Conservation (phyloP, 2,888 invertebrate genomes). For the Exephanes ischioxanthus region DNA sequence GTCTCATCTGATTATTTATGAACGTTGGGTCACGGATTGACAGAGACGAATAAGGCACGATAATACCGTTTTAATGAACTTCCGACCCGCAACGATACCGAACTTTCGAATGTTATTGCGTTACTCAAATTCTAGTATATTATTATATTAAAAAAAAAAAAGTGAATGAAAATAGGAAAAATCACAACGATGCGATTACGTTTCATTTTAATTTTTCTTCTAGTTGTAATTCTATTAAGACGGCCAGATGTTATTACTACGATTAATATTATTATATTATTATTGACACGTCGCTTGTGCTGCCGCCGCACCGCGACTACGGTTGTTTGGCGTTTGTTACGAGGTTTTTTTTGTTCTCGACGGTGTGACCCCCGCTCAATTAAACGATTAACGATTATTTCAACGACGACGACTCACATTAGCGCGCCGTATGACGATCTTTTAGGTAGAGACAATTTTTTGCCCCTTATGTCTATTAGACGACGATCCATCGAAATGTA, state of each 20-base stretch:
- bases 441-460: conserved; percentile 26
- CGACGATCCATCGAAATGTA: conserved; percentile 5
- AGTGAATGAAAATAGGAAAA: neutral
- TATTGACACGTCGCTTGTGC: conserved; percentile 47
- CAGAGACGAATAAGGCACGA: conserved; percentile 41
- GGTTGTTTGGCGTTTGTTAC: conserved; percentile 51
- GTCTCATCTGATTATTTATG: conserved; percentile 17
- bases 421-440: conserved; percentile 2
- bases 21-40: conserved; percentile 7
- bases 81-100: conserved; percentile 47
- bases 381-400: conserved; percentile 46
- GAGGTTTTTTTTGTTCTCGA: conserved; percentile 45
- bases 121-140: conserved; percentile 72
- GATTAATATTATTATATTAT: conserved; percentile 55
- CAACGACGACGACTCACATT: conserved; percentile 9
- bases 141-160: conserved; percentile 47
- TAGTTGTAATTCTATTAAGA: conserved; percentile 63
- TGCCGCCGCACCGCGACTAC: conserved; percentile 27
- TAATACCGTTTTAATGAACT: conserved; percentile 39
- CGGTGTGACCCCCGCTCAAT: conserved; percentile 59
- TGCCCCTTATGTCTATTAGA: conserved; percentile 2
- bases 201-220: conserved; percentile 65
- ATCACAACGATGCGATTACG: conserved; percentile 67
- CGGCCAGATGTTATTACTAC: conserved; percentile 66
- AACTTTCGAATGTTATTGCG: conserved; percentile 68